Conservation (phyloP, 2,888 invertebrate species). For the Amphipoea oculea region DNA sequence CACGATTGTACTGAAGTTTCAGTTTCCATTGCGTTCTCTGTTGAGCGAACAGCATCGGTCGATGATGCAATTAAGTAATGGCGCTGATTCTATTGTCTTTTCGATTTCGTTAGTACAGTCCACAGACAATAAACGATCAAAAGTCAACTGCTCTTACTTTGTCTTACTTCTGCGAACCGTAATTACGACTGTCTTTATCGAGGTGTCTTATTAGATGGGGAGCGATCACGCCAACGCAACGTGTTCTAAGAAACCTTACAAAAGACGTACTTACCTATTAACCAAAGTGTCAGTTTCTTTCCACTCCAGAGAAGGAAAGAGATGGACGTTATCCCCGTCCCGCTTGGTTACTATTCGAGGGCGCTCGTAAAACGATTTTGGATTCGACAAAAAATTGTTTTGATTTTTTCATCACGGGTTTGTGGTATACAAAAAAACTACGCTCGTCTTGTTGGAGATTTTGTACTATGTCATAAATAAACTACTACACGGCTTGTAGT, state of each 20-base stretch:
- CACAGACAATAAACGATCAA: slow-evolving; percentile 60
- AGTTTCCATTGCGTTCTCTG: slow-evolving; percentile 38
- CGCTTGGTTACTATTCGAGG: slow-evolving; percentile 86
- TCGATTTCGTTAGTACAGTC: slow-evolving; percentile 57
- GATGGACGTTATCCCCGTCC: slow-evolving; percentile 70
- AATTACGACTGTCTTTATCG: slow-evolving; percentile 70
- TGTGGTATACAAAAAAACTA: slow-evolving; percentile 73
- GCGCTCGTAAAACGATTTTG: slow-evolving; percentile 88
- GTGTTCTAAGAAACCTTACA: slow-evolving; percentile 84
- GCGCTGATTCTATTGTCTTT: slow-evolving; percentile 55
- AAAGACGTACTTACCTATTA: slow-evolving; percentile 74
- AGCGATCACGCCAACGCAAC: slow-evolving; percentile 75
- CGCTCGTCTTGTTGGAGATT: slow-evolving; percentile 83
- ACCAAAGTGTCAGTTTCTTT: slow-evolving; percentile 82
- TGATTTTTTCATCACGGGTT: slow-evolving; percentile 84
- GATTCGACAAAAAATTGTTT: slow-evolving; percentile 87
- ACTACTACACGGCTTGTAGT: slow-evolving; percentile 81
- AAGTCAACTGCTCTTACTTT: slow-evolving; percentile 67
- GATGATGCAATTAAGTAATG: slow-evolving; percentile 50
- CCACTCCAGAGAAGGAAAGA: slow-evolving; percentile 73
- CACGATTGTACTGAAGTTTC: slow-evolving; percentile 6
- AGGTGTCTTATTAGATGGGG: slow-evolving; percentile 77
- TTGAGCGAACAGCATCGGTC: slow-evolving; percentile 18
- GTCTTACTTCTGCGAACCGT: slow-evolving; percentile 72
- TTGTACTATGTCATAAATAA: slow-evolving; percentile 86